Evolutionary conservation across 2,113 vertebrate species (phyloP).

Genomic region (Myocastor coypus): DNA sequence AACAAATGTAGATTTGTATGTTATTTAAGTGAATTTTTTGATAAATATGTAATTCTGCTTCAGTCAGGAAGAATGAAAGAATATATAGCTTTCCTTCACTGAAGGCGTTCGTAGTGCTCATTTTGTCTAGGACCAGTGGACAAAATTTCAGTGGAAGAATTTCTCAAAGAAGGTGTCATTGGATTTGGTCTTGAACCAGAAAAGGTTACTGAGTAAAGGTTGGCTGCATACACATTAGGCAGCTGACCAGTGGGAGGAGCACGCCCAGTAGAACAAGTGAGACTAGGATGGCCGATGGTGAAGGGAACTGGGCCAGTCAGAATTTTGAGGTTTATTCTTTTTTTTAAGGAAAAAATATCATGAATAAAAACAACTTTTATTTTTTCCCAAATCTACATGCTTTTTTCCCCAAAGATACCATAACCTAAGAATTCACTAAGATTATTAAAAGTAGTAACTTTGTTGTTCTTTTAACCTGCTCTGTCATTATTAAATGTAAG

Average conservation of each 20-base stretch:
- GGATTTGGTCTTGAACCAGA: conserved; percentile 3
- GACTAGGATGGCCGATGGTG: fast-evolving
- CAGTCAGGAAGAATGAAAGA: background rate
- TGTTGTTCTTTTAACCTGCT: background rate
- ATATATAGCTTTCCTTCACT: background rate
- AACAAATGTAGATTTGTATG: background rate
- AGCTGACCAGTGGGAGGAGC: fast-evolving
- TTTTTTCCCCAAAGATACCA: background rate
- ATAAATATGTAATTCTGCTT: background rate
- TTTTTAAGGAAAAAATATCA: background rate
- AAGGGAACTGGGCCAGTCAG: background rate
- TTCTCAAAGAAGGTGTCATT: background rate
- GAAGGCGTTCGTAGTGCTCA: background rate
- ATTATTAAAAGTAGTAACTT: background rate
- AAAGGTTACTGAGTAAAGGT: background rate
- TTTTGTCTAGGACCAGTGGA: fast-evolving
- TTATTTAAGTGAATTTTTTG: background rate
- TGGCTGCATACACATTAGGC: background rate
- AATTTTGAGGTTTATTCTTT: background rate
- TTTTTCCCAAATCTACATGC: background rate
- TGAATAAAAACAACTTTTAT: background rate
- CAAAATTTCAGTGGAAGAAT: too few species aligned
- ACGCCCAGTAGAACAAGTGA: fast-evolving
- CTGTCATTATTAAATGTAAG: conserved; percentile 18
- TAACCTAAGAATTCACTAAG: background rate